Evolutionary conservation across 2,888 invertebrate genomes (phyloP), one percentile per base, ranked within the genome.

Genomic region (Pterostichus niger): DNA sequence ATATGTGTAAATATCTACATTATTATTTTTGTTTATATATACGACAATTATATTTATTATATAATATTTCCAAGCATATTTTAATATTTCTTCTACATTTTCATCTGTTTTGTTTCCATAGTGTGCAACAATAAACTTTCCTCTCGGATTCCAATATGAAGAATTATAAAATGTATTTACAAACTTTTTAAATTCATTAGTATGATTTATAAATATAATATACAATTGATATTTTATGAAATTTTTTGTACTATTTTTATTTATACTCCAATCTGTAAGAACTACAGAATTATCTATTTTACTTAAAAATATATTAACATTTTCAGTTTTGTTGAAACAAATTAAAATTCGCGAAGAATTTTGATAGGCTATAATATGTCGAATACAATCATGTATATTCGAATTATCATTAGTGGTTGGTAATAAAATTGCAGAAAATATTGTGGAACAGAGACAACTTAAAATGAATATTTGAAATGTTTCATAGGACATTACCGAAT

Each of bases 1-100:
- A 9, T 64, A 64, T 31, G 64, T 64, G 64, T 64, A 64, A 64
- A 64, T 33, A 6, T 64, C 13, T 2, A 31, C 10, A 15, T 15
- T 33, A 33, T 64, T 64, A 64, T n/a, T n/a, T 2, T 5, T 15
- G 11, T 24, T 15, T 5, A 40, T 3, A 40, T 7, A 40, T 40
- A 40, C 40, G 5, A 40, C 31, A 6, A 64, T 24, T 64, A 64
- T 64, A 31, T 64, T 64, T 0, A 33, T 33, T 31, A 64, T 31
- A 33, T 64, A 64, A 10, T 10, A 33, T 64, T 64, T 64, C 64
- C 64, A 64, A 33, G 31, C 17, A 10, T 31, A 10, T 33, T 31
- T 24, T 33, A 64, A 64, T 31, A 64, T 31, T 17, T 33, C 13
- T 6, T 31, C 35, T 33, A 33, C 31, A 64, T 24, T 5, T 15